Base-by-base conservation (phyloP, 2,888 invertebrate species). In the Caenorhabditis angaria region DNA sequence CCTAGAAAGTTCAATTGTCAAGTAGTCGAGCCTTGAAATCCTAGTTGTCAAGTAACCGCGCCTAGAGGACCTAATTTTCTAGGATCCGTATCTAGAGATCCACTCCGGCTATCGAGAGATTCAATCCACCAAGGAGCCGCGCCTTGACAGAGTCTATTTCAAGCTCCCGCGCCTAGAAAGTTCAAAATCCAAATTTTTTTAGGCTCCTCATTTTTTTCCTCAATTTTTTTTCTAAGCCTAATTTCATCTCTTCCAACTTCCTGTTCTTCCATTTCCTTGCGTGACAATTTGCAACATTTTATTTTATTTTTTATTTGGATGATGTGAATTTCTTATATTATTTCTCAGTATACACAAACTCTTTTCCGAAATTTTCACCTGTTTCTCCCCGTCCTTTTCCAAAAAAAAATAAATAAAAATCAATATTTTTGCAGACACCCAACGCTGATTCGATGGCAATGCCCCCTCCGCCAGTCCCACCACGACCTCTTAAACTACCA, bases 381-480 rank as follows among this genome's bases (percentile, higher is more conserved):
- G 41, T 12, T 32, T 8, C 6, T 32, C 32, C 12, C 6, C 5
- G 18, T 29, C 18, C 18, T 41, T 32, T 27, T 50, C 25, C 14
- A n/a, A n/a, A n/a, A n/a, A n/a, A n/a, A n/a, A n/a, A 32, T 58
- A 20, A 1, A 50, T 20, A 28, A 28, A 51, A 8, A 47, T 32
- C 24, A 24, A 3, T 47, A 12, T 32, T 58, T 6, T 41, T 25
- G 20, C 58, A 72, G 72, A 64, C 64, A 6, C 72, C 72, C n/a
- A 65, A 73, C 24, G 58, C 65, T 65, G 70, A 77, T 51, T 60
- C 77, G 12, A 62, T 71, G 1, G 61, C 66, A 24, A 78, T 80
- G 77, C 75, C 80, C 8, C 80, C 80, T 20, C 80, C 80, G 12
- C 76, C 76, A 22, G 65, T 77, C 0, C 77, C 80, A 22, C 80